Percentiles rank a stretch among this genome's conserved stretches.
Conservation (phyloP, 2,113 vertebrate species). For the Pandion haliaetus region DNA sequence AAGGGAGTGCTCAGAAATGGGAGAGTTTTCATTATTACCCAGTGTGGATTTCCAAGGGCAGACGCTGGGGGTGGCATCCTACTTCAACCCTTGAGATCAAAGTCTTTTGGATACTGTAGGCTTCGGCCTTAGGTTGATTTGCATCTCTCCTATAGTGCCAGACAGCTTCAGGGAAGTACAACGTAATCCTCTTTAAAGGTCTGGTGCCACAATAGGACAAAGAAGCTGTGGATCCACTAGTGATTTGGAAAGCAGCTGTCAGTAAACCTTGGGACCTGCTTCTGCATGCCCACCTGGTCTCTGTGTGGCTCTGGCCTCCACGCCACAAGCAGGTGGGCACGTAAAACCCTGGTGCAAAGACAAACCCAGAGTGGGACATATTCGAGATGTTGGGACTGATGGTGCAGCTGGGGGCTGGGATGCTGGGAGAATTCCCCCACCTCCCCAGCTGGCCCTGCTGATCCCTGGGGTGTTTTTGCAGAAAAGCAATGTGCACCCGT, state of each 20-base stretch:
- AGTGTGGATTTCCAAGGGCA: neutral
- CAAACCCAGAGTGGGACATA: neutral
- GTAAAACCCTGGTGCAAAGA: neutral
- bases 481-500: neutral
- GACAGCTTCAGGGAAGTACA: neutral
- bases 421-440: too few relatives aligned
- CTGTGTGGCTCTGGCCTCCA: neutral
- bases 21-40: neutral
- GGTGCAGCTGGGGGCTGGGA: rapidly evolving
- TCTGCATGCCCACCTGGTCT: rapidly evolving
- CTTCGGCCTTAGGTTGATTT: neutral
- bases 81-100: neutral
- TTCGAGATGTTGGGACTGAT: rapidly evolving
- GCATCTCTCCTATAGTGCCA: neutral
- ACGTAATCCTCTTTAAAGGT: neutral
- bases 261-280: neutral
- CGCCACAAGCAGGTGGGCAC: neutral
- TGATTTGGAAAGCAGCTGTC: neutral
- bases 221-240: too few relatives aligned
- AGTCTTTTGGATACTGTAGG: neutral
- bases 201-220: too few relatives aligned
- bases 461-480: neutral
- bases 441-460: neutral
- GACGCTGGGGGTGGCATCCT: neutral
- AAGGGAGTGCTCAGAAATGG: neutral